Evolutionary conservation across 2,797 vertebrate genomes (phyloP).

Genomic region (Periophthalmus magnuspinnatus): DNA sequence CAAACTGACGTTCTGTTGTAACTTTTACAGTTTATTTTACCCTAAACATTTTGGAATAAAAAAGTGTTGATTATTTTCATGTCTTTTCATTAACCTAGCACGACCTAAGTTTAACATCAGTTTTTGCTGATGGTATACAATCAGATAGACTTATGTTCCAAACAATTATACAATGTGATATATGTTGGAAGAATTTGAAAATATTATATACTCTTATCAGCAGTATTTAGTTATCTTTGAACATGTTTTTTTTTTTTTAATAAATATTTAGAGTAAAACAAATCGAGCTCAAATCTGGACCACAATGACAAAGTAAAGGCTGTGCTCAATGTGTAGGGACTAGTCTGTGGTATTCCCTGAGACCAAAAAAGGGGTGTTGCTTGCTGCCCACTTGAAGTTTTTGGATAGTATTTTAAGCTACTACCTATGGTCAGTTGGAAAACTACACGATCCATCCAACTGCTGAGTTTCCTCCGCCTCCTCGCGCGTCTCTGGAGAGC

Average conservation of each 20-base stretch:
- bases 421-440: background rate
- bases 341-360: too few species aligned
- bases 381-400: background rate
- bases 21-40: constrained; percentile 79
- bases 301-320: too few species aligned
- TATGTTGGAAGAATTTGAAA: background rate
- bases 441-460: background rate
- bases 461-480: constrained; percentile 12
- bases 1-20: constrained; percentile 64
- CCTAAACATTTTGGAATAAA: constrained; percentile 77
- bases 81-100: constrained; percentile 16
- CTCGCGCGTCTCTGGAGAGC: constrained; percentile 9
- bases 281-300: background rate
- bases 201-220: background rate
- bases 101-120: background rate
- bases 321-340: too few species aligned
- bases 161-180: background rate
- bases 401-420: background rate
- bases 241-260: too few species aligned
- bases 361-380: background rate
- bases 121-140: background rate
- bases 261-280: background rate
- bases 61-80: constrained; percentile 44
- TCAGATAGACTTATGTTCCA: background rate
- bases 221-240: background rate